Percentiles rank a stretch among this genome's conserved stretches.
phyloP scores from a whole-genome alignment of 2,113 vertebrate genomes.

The Columbina picui region DNA sequence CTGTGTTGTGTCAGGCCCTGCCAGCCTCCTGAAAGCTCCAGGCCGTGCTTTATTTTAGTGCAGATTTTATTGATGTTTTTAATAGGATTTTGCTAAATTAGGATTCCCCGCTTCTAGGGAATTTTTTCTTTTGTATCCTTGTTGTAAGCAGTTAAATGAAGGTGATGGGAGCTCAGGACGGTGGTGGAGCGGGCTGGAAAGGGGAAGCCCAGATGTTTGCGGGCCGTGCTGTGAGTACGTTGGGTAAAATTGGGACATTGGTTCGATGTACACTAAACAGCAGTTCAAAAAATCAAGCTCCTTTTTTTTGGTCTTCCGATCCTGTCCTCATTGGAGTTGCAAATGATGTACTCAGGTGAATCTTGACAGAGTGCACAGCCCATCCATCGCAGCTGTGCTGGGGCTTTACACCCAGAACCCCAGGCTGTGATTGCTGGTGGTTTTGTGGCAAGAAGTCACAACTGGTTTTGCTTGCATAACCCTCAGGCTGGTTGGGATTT shows the following conservation, averaged over 20 bases:
- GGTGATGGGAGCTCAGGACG: not conserved
- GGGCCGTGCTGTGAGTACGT: not conserved
- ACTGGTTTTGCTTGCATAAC: not conserved
- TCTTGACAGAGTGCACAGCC: not conserved
- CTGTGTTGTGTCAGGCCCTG: constrained; percentile 12
- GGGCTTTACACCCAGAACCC: not conserved
- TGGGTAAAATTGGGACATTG: not conserved
- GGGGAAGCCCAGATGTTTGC: not conserved
- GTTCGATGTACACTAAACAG: not conserved
- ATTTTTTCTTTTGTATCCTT: not conserved
- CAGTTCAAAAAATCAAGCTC: not conserved
- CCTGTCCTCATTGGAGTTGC: not conserved
- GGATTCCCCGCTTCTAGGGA: not conserved
- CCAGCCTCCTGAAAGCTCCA: not conserved
- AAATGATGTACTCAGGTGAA: not conserved
- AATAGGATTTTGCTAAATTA: not conserved
- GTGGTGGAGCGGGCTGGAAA: not conserved
- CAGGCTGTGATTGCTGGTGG: not conserved
- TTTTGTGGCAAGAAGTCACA: not conserved
- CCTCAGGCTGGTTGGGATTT: not conserved
- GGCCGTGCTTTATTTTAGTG: not conserved
- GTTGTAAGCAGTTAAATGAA: not conserved
- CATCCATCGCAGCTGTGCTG: not conserved
- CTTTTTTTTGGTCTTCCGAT: not conserved
- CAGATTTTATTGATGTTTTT: not conserved